Percentiles rank a stretch among this genome's conserved stretches.
Evolutionary conservation across 1,140 invertebrate species (phyloP).

Genomic region (Lysiphlebus fabarum): DNA sequence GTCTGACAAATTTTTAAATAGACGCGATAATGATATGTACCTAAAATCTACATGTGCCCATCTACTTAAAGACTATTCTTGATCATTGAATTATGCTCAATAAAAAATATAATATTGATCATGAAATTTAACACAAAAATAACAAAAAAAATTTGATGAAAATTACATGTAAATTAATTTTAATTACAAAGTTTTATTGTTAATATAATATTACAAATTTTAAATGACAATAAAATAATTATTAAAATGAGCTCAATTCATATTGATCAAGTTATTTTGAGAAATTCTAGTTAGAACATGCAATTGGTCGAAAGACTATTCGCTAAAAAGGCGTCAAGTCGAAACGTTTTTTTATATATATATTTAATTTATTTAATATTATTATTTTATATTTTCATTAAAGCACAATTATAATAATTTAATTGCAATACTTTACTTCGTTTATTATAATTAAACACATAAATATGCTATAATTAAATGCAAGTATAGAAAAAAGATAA

Average conservation of each 20-base stretch:
- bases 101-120: neutral
- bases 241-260: conserved; percentile 6
- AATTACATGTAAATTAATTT: too few species aligned
- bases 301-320: conserved; percentile 47
- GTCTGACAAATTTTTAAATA: conserved; percentile 1
- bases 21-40: conserved; percentile 10
- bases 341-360: conserved; percentile 3
- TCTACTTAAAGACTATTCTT: conserved; percentile 5
- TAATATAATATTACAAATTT: too few species aligned
- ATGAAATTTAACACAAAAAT: too few species aligned
- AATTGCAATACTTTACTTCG: too few species aligned
- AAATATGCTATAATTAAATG: too few species aligned
- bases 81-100: conserved; percentile 6
- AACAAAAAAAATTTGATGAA: too few species aligned
- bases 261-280: conserved; percentile 3
- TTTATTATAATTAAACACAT: too few species aligned
- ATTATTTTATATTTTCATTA: conserved; percentile 19
- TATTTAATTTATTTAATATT: conserved; percentile 13
- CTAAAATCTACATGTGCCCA: conserved; percentile 15
- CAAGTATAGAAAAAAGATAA: too few species aligned
- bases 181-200: too few species aligned
- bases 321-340: conserved; percentile 32
- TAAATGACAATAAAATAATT: too few species aligned
- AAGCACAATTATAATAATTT: too few species aligned
- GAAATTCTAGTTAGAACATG: conserved; percentile 37